Conservation (phyloP, 2,113 vertebrate genomes). For the Tringa solitaria region DNA sequence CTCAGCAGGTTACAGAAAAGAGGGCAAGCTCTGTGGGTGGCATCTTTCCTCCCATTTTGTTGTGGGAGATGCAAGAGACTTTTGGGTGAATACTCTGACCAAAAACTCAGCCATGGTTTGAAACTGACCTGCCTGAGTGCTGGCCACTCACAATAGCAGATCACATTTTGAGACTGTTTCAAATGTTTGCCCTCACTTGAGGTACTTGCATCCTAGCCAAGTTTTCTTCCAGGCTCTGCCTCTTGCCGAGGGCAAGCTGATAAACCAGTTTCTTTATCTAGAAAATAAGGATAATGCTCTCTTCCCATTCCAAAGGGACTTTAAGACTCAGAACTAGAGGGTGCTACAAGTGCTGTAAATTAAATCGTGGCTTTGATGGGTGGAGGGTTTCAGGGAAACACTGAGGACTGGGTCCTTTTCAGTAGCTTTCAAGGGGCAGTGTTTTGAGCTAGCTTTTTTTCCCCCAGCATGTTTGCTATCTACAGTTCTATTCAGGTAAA, state of each 20-base stretch:
- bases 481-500: not conserved
- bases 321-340: not conserved
- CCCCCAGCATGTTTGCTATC: not conserved
- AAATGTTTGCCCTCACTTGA: constrained; percentile 11
- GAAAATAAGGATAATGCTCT: constrained; percentile 22
- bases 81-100: not conserved
- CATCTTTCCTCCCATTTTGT: not conserved
- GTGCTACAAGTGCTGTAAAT: not conserved
- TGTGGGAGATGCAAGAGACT: not conserved
- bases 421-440: not conserved
- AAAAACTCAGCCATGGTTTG: not conserved
- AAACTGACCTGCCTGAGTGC: not conserved
- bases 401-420: not conserved
- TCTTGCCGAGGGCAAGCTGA: not conserved
- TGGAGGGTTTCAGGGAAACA: not conserved
- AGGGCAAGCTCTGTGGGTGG: not conserved
- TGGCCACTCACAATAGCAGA: not conserved
- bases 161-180: not conserved
- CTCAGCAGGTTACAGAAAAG: not conserved
- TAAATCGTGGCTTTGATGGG: not conserved
- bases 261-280: constrained; percentile 39
- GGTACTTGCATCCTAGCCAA: not conserved
- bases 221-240: constrained; percentile 15
- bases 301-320: constrained; percentile 6
- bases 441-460: not conserved